Conservation (phyloP, 1,140 invertebrate species). For the Leptoteleia sp. region DNA sequence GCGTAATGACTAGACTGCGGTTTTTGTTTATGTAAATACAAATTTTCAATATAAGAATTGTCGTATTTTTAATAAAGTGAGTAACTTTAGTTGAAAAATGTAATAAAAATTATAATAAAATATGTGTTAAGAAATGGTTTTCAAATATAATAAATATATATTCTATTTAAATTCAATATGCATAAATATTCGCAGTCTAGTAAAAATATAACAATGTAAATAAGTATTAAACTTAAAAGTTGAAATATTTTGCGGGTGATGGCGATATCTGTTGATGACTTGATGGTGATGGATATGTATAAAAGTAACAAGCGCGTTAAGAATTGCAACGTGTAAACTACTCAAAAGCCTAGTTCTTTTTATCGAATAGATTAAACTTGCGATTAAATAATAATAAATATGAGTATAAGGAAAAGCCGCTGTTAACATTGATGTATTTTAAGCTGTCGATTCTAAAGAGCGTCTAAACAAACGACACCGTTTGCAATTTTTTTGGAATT, state of each 20-base stretch:
- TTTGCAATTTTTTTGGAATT: constrained; percentile 10
- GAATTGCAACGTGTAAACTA: constrained; percentile 16
- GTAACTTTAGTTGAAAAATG: not conserved
- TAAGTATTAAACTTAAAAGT: constrained; percentile 33
- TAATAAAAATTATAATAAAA: not conserved
- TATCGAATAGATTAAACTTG: constrained; percentile 12
- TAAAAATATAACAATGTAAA: constrained; percentile 19
- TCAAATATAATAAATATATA: too few species aligned
- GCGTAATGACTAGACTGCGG: not conserved
- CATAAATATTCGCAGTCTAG: not conserved
- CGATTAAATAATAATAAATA: constrained; percentile 14
- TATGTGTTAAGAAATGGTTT: not conserved
- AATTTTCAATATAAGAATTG: not conserved
- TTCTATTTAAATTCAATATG: not conserved
- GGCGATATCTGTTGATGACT: constrained; percentile 30
- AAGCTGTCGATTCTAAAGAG: constrained; percentile 22
- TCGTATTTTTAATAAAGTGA: not conserved
- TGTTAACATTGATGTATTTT: constrained; percentile 31
- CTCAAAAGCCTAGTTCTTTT: constrained; percentile 19
- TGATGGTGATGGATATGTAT: constrained; percentile 35
- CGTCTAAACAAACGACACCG: constrained; percentile 9
- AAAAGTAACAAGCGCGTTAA: constrained; percentile 12
- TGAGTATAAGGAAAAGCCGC: constrained; percentile 6
- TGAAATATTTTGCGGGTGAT: constrained; percentile 17
- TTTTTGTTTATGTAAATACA: constrained; percentile 4